phyloP scores from a whole-genome alignment of 2,113 vertebrate species.

The Onychostruthus taczanowskii region DNA sequence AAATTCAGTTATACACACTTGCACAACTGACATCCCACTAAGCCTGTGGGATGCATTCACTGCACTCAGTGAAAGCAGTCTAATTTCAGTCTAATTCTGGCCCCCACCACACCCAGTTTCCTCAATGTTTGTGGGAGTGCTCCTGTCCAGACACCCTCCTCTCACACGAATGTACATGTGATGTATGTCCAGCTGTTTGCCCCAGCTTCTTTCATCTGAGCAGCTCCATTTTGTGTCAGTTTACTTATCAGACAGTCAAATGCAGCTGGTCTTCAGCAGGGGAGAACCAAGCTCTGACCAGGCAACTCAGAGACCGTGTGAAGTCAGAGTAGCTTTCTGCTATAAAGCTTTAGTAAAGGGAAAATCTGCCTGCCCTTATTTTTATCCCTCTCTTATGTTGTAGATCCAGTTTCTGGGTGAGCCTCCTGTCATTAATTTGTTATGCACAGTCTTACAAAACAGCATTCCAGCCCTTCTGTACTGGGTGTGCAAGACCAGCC shows the following conservation, averaged over 20 bases:
- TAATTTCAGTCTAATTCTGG: neutral
- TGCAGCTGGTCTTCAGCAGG: fast-evolving
- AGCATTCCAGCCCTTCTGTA: neutral
- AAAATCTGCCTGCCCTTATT: neutral
- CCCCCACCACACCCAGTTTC: neutral
- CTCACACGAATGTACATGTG: neutral
- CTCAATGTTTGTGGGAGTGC: neutral
- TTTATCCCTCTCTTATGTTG: neutral
- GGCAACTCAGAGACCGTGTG: neutral
- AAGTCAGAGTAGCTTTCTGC: neutral
- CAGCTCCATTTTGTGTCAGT: neutral
- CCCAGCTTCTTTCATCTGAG: neutral
- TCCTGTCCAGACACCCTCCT: neutral
- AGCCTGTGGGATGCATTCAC: neutral
- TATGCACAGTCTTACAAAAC: neutral
- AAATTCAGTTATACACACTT: neutral
- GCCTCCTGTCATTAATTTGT: neutral
- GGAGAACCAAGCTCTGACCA: neutral
- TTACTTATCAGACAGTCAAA: neutral
- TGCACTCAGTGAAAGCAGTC: neutral
- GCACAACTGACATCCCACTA: fast-evolving
- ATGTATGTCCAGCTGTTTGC: neutral
- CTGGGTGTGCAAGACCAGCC: neutral
- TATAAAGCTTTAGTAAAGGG: neutral
- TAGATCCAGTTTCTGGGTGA: neutral